A percentile compares a stretch with the other conserved stretches of the same genome.
Evolutionary conservation across 2,888 invertebrate genomes (phyloP).

Genomic region (Xylocampa areola): DNA sequence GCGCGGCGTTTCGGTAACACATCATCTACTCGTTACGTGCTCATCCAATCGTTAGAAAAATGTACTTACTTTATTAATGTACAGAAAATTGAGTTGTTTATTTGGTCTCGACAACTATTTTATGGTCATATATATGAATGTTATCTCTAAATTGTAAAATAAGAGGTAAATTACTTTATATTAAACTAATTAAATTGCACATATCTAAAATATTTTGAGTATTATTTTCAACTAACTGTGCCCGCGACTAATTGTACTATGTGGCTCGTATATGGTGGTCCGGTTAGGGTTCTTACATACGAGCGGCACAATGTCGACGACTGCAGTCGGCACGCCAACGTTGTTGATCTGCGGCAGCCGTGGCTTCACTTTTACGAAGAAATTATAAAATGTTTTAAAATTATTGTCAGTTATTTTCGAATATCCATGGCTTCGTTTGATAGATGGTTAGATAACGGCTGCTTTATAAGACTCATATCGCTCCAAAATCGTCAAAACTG

Average conservation of each 20-base stretch:
- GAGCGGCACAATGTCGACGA: too few species aligned
- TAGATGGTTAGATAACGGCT: too few species aligned
- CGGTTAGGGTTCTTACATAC: too few species aligned
- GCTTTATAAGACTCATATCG: too few species aligned
- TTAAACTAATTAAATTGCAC: slow-evolving; percentile 81
- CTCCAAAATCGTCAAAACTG: too few species aligned
- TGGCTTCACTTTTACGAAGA: too few species aligned
- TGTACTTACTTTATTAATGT: slow-evolving; percentile 36
- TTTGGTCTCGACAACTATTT: slow-evolving; percentile 52
- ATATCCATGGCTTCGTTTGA: too few species aligned
- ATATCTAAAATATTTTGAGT: slow-evolving; percentile 67
- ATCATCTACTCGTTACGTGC: slow-evolving; percentile 27
- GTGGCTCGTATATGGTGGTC: too few species aligned
- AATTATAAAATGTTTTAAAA: too few species aligned
- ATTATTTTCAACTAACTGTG: slow-evolving; percentile 32
- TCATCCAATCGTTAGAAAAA: slow-evolving; percentile 18
- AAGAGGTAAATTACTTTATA: slow-evolving; percentile 73
- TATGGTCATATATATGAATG: slow-evolving; percentile 59
- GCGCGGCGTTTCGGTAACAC: slow-evolving; percentile 4
- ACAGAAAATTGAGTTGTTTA: slow-evolving; percentile 41
- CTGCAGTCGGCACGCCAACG: too few species aligned
- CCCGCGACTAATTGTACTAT: neutral
- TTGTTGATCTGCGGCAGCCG: too few species aligned
- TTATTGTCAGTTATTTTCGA: too few species aligned
- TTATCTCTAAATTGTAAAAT: slow-evolving; percentile 73